A percentile compares a stretch with the other conserved stretches of the same genome.
These are phyloP conservation scores for Thalpophila matura DNA, from an alignment of 2,888 invertebrate species.

Conservation along the genomic window DNA sequence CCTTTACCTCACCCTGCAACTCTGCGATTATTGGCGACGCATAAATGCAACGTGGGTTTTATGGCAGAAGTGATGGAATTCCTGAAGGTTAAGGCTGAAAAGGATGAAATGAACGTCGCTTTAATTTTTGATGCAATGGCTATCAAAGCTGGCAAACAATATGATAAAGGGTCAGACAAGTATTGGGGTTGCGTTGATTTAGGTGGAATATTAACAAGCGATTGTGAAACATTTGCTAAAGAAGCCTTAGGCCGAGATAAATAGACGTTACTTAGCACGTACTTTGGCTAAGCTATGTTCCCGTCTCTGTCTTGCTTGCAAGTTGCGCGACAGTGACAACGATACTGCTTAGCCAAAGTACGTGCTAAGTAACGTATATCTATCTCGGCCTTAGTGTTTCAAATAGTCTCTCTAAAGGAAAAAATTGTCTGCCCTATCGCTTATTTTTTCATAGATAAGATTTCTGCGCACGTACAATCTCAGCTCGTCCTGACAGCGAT, in stretches of 20 bases:
- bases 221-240: conserved; percentile 13
- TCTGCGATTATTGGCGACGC: conserved; percentile 27
- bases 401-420: conserved; percentile 9
- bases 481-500: conserved; percentile 38
- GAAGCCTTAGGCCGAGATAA: too few relatives aligned
- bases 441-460: conserved; percentile 53
- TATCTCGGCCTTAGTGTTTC: conserved; percentile 40
- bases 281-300: too few relatives aligned
- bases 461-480: conserved; percentile 35
- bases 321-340: too few relatives aligned
- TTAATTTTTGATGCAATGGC: conserved; percentile 50
- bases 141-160: conserved; percentile 26
- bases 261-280: too few relatives aligned
- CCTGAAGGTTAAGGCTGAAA: conserved; percentile 25
- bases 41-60: conserved; percentile 47
- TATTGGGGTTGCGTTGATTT: conserved; percentile 49
- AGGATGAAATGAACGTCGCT: conserved; percentile 30
- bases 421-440: conserved; percentile 55
- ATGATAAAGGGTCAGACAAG: conserved; percentile 40
- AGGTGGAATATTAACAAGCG: conserved; percentile 37
- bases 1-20: conserved; percentile 30
- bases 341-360: too few relatives aligned
- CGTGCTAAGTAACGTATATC: too few relatives aligned
- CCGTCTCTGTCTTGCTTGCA: too few relatives aligned
- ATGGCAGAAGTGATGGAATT: conserved; percentile 35